Base-by-base conservation (phyloP, 2,888 invertebrate species). In the Phasia obesa region DNA sequence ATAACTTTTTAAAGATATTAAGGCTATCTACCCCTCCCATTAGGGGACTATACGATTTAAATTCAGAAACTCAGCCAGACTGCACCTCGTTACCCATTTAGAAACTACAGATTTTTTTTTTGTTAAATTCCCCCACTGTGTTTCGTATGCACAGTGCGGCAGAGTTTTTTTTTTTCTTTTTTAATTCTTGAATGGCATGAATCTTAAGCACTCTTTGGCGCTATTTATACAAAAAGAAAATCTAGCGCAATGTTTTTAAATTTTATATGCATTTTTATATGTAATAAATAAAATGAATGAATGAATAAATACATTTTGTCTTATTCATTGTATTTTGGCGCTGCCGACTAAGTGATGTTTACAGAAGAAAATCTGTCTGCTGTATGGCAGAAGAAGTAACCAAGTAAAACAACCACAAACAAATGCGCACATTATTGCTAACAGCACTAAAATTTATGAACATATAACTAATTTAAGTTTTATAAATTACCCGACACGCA, bases 401-500 rank as follows among this genome's bases (percentile, higher is more conserved):
- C 9, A 44, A 9, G 19, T 49, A 25, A 38, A 21, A 55, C 57
- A 74, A 42, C 53, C 31, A 35, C 31, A 67, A 65, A 53, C 35
- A 76, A 70, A 70, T 35, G 69, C 25, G 73, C 84, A 84, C 77
- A 67, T 75, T 64, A 62, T 44, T 65, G 67, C 67, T 31, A 67
- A 65, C 74, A 64, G 65, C 74, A 51, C 17, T 21, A 53, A 71
- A 62, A 69, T 77, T 77, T 81, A 73, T 77, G 55, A 67, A 77
- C 67, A 81, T 77, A 57, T 57, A 85, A 85, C 85, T 85, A 85
- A 85, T 85, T 85, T 84, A 82, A 85, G 85, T 85, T 85, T 84
- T 85, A 85, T 84, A 84, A 85, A 84, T 84, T 84, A 84, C 84
- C 84, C 84, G 84, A 85, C 84, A 84, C 84, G 85, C 85, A 85